Base-by-base conservation (phyloP, 2,113 vertebrate genomes). In the Balaenoptera acutorostrata region DNA sequence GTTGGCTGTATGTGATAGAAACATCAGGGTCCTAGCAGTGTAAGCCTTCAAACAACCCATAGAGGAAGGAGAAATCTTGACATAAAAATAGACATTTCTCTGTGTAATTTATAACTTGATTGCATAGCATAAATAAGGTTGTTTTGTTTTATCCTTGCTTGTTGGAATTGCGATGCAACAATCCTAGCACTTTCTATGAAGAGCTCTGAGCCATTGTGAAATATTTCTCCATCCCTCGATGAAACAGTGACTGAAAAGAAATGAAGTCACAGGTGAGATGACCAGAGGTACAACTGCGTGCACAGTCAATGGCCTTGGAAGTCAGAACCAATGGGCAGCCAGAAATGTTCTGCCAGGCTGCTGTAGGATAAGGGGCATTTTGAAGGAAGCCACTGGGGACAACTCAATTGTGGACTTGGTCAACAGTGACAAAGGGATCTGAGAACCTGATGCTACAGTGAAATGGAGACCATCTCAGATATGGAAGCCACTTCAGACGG, bases 301-400 rank as follows among this genome's bases (percentile, higher is more conserved):
- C 21, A 27, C 5, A 6, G 1, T 14, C 29, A 3, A 1, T 9
- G 31, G 14, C 41, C 5, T 31, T 15, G 3, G 9, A 8, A 8
- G 8, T 55, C n/a, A 15, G 59, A 36, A 2, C 52, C n/a, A 29
- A 44, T 1, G 27, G 46, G 23, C 33, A 33, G 29, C 41, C 4
- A 8, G n/a, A 12, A 21, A 10, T 27, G 6, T 27, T 44, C 31
- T 46, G 33, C 36, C 10, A 0, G 44, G 0, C 52, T 46, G 55
- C 21, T 55, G 66, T 25, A 12, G 25, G 27, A 3, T 18, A 23
- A 64, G 3, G 5, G 20, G 2, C 71, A 36, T 27, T 29, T 44
- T 74, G 72, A 84, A 80, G 63, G 75, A 23, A 63, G 46, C 59
- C 39, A 17, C 6, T 39, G 61, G 59, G n/a, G 55, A 41, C 63